Percentiles rank a stretch among this genome's conserved stretches.
These are phyloP conservation scores for Cabera pusaria DNA, from an alignment of 2,888 invertebrate species.

Conservation along the genomic window DNA sequence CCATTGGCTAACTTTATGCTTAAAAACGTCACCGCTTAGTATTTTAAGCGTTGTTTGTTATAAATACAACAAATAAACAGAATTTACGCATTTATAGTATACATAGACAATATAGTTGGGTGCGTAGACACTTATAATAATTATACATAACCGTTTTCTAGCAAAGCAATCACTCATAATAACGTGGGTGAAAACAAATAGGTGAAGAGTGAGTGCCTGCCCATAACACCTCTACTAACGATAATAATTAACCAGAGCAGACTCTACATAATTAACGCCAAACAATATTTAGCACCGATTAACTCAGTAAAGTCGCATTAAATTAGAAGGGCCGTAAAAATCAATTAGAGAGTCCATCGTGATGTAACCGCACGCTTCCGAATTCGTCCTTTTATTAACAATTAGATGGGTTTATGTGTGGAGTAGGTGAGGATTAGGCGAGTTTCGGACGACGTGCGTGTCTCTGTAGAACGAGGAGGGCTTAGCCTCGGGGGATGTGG, in stretches of 20 bases:
- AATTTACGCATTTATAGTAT: too few species aligned
- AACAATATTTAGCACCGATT: conserved; percentile 68
- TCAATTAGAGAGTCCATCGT: conserved; percentile 70
- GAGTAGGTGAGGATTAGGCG: conserved; percentile 76
- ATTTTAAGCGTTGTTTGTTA: too few species aligned
- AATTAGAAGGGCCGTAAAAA: conserved; percentile 74
- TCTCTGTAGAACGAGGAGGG: conserved; percentile 62
- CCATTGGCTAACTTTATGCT: too few species aligned
- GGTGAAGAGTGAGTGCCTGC: conserved; percentile 37
- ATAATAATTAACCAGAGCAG: conserved; percentile 55
- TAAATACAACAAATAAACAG: too few species aligned
- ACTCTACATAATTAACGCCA: conserved; percentile 66
- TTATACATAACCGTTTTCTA: too few species aligned
- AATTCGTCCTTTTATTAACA: conserved; percentile 79
- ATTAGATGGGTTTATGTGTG: conserved; percentile 81
- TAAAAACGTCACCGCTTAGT: too few species aligned
- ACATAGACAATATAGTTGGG: too few species aligned
- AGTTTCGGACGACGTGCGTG: conserved; percentile 72
- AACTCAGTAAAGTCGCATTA: conserved; percentile 65
- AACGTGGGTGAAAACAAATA: conserved; percentile 40
- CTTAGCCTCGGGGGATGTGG: conserved; percentile 74
- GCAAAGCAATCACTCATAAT: conserved; percentile 15
- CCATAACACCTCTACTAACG: too few species aligned
- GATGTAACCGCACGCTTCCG: conserved; percentile 76
- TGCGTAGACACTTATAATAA: too few species aligned